Evolutionary conservation across 2,797 vertebrate species (phyloP), one percentile per base, ranked within the genome.

Genomic region (Amphiprion clarkii): DNA sequence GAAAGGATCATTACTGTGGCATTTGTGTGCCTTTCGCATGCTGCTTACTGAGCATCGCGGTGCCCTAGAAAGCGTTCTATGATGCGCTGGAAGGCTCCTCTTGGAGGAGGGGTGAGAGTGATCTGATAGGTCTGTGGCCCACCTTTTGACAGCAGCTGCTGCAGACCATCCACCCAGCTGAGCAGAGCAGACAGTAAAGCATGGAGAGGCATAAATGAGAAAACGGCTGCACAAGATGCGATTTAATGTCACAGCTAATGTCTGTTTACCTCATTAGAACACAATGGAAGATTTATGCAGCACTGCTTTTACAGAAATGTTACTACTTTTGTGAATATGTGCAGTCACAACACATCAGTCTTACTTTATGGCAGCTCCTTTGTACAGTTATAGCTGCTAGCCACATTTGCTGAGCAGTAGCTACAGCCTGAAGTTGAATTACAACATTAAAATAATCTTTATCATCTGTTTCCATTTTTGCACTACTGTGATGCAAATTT

Each of bases 81-180:
- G 82, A 90, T 83, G 76, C 71, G 81, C 87, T 89, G 79, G 78
- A 75, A 86, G 88, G 87, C 77, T 74, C 59, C 49, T 89, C 78
- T 73, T 94, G 93, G 91, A 95, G 92, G 93, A 94, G 86, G 93
- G 92, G 92, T 73, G 54, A 71, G 56, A 72, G 82, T 67, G 81
- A 86, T 88, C 79, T 83, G 84, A 93, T 90, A 89, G 83, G 86
- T 86, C 86, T 84, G 82, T 78, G 77, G 75, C 85, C 85, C 86
- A 91, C 89, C 90, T 93, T 90, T 89, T 86, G 87, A 90, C 89
- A 90, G 86, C 85, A 86, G 90, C 89, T 78, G 71, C 36, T 39
- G 59, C 80, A 78, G 82, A 78, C 88, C 82, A 71, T 85, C 90
- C 81, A 82, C 48, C 48, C 48, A 49, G 82, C 87, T 87, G 86